These are phyloP conservation scores for Arctocebus calabarensis DNA, from an alignment of 2,797 vertebrate species.

Conservation along the genomic window DNA sequence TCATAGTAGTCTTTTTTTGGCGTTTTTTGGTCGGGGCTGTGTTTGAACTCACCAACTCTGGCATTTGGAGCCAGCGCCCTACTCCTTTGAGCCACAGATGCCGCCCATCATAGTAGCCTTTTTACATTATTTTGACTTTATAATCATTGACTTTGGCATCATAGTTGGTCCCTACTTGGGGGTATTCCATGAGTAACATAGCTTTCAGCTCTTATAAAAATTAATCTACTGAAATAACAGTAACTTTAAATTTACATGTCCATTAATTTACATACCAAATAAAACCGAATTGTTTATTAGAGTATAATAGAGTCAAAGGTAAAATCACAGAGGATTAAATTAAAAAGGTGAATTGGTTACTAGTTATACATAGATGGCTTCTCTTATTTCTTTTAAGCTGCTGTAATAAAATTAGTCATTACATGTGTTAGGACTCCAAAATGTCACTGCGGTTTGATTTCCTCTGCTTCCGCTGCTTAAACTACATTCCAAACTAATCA, in stretches of 20 bases:
- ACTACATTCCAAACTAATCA: slow-evolving; percentile 54
- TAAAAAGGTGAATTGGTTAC: slow-evolving; percentile 14
- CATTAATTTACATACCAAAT: slow-evolving; percentile 55
- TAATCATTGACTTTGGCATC: not conserved
- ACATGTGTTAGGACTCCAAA: slow-evolving; percentile 23
- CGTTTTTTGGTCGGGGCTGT: too few species aligned
- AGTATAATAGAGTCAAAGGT: too few species aligned
- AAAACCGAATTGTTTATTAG: slow-evolving; percentile 41
- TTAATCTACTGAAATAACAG: slow-evolving; percentile 2
- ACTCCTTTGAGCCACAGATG: too few species aligned
- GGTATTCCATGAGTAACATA: not conserved
- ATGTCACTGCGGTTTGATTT: slow-evolving; percentile 38
- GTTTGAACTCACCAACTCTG: too few species aligned
- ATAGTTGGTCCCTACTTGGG: not conserved
- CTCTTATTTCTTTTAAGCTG: slow-evolving; percentile 29
- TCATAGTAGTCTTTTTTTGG: not conserved
- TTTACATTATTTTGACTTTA: slow-evolving; percentile 38
- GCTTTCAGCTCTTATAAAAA: slow-evolving; percentile 31
- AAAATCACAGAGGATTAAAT: slow-evolving; percentile 37
- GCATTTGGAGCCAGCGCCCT: too few species aligned
- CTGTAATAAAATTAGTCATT: slow-evolving; percentile 53
- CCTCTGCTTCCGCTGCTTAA: slow-evolving; percentile 21
- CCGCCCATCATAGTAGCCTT: too few species aligned
- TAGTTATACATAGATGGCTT: not conserved
- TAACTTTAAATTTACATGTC: slow-evolving; percentile 18